Evolutionary conservation across 2,113 vertebrate species (phyloP), one percentile per base, ranked within the genome.

Genomic region (Sprattus sprattus): DNA sequence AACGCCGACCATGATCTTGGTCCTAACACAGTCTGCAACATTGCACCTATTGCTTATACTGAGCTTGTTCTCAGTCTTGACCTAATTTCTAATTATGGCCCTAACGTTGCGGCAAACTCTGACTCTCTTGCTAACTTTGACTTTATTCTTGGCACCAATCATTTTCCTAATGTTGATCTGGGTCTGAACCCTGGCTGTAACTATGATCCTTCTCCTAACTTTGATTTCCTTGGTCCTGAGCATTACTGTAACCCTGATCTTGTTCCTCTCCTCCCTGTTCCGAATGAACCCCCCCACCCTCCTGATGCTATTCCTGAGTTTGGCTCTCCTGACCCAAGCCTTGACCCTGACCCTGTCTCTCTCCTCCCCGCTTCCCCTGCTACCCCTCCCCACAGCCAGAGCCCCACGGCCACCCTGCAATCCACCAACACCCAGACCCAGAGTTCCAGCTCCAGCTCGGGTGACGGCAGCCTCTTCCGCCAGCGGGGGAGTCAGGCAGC

Each of bases 371-470:
- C 82, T 49, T 45, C 75, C 28, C 3, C 86, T 75, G 32, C 85
- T 88, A 57, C 83, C 86, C 85, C 88, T 47, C 87, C 87, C 91
- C 88, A 5, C 91, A 99, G 97, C 85, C 98, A 98, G 94, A 99
- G 98, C 90, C 98, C 98, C 44, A 98, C 97, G 0, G 94, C 97
- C 91, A 99, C 98, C 0, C 96, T 99, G 49, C 98, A 99, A 94
- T 99, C 98, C 4, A 98, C 97, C 91, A 97, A 96, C 91, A 99
- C 97, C 82, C 97, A 97, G 90, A 99, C 98, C 0, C 98, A 99
- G 93, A 99, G 98, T 0, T 98, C 98, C 95, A 99, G 98, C 91
- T 99, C 98, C 94, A 98, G 97, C 94, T 99, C 97, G 0, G 98
- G 98, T 52, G 98, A 98, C 0, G 98, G 98, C 6, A 97, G 97